These are phyloP conservation scores for Campodea augens DNA, from an alignment of 1,140 invertebrate genomes.

Conservation along the genomic window DNA sequence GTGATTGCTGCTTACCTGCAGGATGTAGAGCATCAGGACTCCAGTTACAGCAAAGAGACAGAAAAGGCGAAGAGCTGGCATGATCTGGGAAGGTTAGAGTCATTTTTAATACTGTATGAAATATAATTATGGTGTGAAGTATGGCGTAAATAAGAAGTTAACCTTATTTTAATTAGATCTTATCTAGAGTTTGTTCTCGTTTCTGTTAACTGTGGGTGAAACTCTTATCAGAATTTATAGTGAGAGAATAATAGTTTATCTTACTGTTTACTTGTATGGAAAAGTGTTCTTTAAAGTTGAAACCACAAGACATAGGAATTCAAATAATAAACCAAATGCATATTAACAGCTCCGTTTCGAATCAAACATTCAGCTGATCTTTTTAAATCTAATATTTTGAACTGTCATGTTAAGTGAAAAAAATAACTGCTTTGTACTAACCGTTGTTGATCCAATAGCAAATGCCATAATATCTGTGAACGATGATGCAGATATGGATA, in stretches of 20 bases:
- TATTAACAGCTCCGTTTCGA: neutral
- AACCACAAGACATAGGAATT: neutral
- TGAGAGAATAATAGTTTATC: neutral
- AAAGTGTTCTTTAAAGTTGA: neutral
- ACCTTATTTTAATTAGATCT: neutral
- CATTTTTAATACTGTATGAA: neutral
- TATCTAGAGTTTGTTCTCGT: neutral
- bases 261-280: neutral
- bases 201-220: neutral
- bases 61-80: constrained; percentile 31
- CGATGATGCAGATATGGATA: constrained; percentile 45
- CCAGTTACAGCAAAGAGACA: constrained; percentile 30
- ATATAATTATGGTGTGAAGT: neutral
- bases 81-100: constrained; percentile 20
- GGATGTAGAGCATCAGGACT: constrained; percentile 29
- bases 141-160: neutral
- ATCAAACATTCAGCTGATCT: neutral
- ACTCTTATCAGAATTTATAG: neutral
- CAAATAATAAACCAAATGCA: neutral
- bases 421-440: constrained; percentile 11
- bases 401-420: neutral
- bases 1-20: too few relatives aligned
- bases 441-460: constrained; percentile 36
- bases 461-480: constrained; percentile 46
- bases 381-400: neutral